Evolutionary conservation across 2,888 invertebrate genomes (phyloP), one percentile per base, ranked within the genome.

Genomic region (Penaeus monodon): DNA sequence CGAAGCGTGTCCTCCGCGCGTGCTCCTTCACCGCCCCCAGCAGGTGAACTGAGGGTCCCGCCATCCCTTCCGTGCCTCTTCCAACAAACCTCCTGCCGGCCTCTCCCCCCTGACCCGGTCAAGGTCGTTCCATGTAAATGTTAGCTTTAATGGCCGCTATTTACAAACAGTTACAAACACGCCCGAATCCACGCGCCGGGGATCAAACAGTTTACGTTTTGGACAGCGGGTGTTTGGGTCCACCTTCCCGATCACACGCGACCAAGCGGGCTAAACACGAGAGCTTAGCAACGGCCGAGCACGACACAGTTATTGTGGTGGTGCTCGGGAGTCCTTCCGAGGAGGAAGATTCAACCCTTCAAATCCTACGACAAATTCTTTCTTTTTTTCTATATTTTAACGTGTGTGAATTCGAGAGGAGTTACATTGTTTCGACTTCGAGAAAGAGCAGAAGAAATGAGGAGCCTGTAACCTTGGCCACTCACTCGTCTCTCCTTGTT

Each of bases 121-220:
- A 85, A 85, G 85, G 85, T 29, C 85, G 85, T 29, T 57, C 81
- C 85, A 44, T 85, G 85, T 85, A 85, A 85, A 85, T 85, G 85
- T 85, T 85, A 81, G 85, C 85, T 81, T 80, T 85, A 85, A 85
- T 85, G 81, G 85, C 81, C 85, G 65, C 80, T 85, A 85, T 85
- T 85, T 85, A 85, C 85, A 85, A 85, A 85, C 85, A 85, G 74
- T 85, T 85, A 85, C 85, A 85, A 85, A 85, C 85, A 85, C 73
- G 73, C 73, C 33, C 64, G 85, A 65, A 73, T 85, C 85, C 85
- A 85, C 85, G 85, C 85, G 85, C 81, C 76, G n/a, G 14, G 80
- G 85, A 81, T 74, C 81, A 85, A 85, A 85, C 85, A 85, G 85
- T 85, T 85, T 85, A 85, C 76, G 85, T 78, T 84, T 68, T 57